Conservation (phyloP, 2,797 vertebrate genomes). For the Pangasius larnaudii region DNA sequence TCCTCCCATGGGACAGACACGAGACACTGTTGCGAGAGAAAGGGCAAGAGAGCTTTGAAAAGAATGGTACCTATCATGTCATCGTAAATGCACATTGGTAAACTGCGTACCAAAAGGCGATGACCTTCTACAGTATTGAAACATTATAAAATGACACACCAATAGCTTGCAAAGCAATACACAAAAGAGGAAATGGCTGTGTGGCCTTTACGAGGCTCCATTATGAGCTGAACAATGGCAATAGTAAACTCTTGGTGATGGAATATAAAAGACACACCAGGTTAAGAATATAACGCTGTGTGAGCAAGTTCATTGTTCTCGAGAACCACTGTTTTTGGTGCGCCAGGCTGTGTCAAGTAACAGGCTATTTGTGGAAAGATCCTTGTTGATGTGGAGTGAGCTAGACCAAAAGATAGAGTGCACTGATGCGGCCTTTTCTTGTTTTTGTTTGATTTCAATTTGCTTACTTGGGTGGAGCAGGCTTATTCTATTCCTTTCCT, state of each 20-base stretch:
- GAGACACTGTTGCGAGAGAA: slow-evolving; percentile 40
- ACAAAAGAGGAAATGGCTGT: slow-evolving; percentile 69
- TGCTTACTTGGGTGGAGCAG: slow-evolving; percentile 61
- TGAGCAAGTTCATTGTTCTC: slow-evolving; percentile 65
- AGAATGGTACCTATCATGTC: slow-evolving; percentile 31
- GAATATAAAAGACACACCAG: slow-evolving; percentile 63
- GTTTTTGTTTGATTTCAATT: slow-evolving; percentile 65
- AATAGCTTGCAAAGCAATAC: slow-evolving; percentile 76
- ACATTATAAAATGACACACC: slow-evolving; percentile 73
- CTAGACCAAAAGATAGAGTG: slow-evolving; percentile 52
- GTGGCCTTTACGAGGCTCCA: slow-evolving; percentile 64
- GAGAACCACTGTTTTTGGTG: slow-evolving; percentile 63
- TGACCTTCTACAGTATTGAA: slow-evolving; percentile 70
- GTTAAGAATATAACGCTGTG: slow-evolving; percentile 68
- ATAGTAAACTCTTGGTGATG: slow-evolving; percentile 66
- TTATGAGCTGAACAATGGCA: slow-evolving; percentile 74
- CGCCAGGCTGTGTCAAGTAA: slow-evolving; percentile 72
- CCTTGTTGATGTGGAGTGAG: slow-evolving; percentile 42
- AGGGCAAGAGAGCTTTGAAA: slow-evolving; percentile 28
- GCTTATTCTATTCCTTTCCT: slow-evolving; percentile 69
- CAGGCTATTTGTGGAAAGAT: slow-evolving; percentile 59
- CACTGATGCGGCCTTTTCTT: slow-evolving; percentile 40
- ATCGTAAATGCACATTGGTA: slow-evolving; percentile 41
- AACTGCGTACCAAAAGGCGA: slow-evolving; percentile 67
- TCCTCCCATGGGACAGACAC: slow-evolving; percentile 52